These are phyloP conservation scores for Pecten maximus DNA, from an alignment of 2,888 invertebrate genomes.

Conservation along the genomic window DNA sequence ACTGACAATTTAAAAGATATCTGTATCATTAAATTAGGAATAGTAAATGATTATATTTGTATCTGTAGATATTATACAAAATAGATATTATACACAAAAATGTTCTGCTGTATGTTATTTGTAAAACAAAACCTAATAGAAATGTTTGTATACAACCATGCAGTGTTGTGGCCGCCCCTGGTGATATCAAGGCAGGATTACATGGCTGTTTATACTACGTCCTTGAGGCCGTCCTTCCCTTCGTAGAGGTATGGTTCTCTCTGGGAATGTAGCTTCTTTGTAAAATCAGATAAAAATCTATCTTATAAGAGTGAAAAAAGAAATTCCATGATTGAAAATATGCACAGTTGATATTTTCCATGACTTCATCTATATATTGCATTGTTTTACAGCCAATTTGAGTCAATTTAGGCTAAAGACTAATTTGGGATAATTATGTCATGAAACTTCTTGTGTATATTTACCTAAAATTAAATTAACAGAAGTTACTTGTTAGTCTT, in stretches of 20 bases:
- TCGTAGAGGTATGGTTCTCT: slow-evolving; percentile 72
- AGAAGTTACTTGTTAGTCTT: no score
- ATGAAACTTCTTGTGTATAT: no score
- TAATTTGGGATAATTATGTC: no score
- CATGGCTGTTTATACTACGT: slow-evolving; percentile 79
- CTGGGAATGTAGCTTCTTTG: no score
- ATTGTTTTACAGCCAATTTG: no score
- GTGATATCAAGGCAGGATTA: slow-evolving; percentile 71
- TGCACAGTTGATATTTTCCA: neutral
- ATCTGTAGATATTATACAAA: no score
- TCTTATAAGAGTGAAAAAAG: neutral
- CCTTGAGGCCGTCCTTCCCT: slow-evolving; percentile 80
- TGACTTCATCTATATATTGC: neutral
- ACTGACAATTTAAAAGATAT: no score
- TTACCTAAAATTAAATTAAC: no score
- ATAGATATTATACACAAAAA: no score
- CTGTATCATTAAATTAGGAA: no score
- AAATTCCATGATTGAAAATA: neutral
- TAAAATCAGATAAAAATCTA: neutral
- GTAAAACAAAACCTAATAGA: neutral
- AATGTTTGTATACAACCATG: neutral
- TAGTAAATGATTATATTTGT: no score
- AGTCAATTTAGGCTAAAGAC: no score
- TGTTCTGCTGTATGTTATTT: neutral
- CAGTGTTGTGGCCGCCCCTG: slow-evolving; percentile 72